A percentile compares a stretch with the other conserved stretches of the same genome.
These are phyloP conservation scores for Latrodectus geometricus DNA, from an alignment of 1,140 invertebrate genomes.

Conservation along the genomic window DNA sequence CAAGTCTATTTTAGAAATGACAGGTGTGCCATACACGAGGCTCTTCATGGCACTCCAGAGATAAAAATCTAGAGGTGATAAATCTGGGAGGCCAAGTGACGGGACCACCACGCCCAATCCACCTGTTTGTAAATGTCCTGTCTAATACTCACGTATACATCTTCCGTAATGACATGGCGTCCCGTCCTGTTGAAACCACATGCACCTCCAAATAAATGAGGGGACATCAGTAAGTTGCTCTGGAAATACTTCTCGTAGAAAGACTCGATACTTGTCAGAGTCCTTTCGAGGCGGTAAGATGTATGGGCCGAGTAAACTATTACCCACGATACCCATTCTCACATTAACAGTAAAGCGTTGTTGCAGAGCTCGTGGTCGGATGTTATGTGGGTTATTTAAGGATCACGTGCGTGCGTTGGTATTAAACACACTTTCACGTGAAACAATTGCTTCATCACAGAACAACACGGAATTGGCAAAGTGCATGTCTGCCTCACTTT, in stretches of 20 bases:
- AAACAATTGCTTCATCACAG: background rate
- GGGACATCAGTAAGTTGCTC: constrained; percentile 12
- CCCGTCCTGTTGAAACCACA: constrained; percentile 48
- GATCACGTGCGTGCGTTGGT: background rate
- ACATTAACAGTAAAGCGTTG: constrained; percentile 31
- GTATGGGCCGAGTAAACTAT: constrained; percentile 31
- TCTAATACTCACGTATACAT: too few relatives aligned
- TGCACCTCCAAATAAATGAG: background rate
- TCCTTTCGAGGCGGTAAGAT: constrained; percentile 17
- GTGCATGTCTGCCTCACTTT: too few relatives aligned
- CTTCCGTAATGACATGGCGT: constrained; percentile 23
- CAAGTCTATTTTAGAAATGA: background rate
- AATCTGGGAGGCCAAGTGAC: constrained; percentile 3
- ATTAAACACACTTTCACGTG: background rate
- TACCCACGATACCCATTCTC: background rate
- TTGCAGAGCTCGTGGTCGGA: constrained; percentile 3
- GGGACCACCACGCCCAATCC: constrained; percentile 19
- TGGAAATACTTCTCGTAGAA: background rate
- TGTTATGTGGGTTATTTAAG: constrained; percentile 6
- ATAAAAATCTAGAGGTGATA: background rate
- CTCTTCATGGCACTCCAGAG: background rate
- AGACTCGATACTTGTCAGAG: constrained; percentile 5
- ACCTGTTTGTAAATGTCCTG: background rate
- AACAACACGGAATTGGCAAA: constrained; percentile 7
- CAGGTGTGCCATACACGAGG: background rate